Evolutionary conservation across 2,888 invertebrate species (phyloP).

Genomic region (Hemithea aestivaria): DNA sequence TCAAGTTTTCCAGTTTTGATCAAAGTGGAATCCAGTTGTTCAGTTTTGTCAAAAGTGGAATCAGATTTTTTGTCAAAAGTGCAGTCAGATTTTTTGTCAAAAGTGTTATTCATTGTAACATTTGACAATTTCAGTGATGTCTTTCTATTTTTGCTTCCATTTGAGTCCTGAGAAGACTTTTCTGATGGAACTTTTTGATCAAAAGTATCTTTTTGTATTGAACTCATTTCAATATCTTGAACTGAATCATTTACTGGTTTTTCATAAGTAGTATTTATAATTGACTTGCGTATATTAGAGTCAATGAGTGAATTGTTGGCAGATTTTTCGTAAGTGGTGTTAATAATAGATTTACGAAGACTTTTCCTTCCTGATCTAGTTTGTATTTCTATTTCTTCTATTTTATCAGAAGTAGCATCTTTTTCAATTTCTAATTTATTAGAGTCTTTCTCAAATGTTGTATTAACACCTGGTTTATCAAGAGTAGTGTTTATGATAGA

Average conservation of each 20-base stretch:
- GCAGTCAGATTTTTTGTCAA: conserved; percentile 17
- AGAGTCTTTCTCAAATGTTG: conserved; percentile 18
- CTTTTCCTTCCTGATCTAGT: conserved; percentile 1
- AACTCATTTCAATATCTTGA: not conserved
- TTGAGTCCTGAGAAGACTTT: conserved; percentile 2
- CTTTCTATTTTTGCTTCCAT: conserved; percentile 7
- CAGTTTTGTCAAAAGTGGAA: conserved; percentile 28
- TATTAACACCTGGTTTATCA: conserved; percentile 15
- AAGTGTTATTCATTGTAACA: conserved; percentile 13
- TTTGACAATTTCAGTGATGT: conserved; percentile 6
- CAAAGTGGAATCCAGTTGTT: conserved; percentile 33
- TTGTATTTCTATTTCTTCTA: too few species aligned
- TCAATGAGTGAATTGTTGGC: conserved; percentile 4
- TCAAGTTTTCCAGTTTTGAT: conserved; percentile 36
- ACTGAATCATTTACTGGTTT: conserved; percentile 10
- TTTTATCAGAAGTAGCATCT: conserved; percentile 24
- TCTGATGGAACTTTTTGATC: conserved; percentile 3
- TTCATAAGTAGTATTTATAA: conserved; percentile 24
- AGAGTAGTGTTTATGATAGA: conserved; percentile 18
- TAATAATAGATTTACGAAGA: not conserved
- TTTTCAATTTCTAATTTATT: not conserved
- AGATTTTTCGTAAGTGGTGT: conserved; percentile 16
- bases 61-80: conserved; percentile 43
- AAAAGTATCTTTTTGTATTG: conserved; percentile 7
- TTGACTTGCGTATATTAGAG: not conserved